A percentile compares a stretch with the other conserved stretches of the same genome.
Evolutionary conservation across 2,797 vertebrate genomes (phyloP).

Genomic region (Manis pentadactyla): DNA sequence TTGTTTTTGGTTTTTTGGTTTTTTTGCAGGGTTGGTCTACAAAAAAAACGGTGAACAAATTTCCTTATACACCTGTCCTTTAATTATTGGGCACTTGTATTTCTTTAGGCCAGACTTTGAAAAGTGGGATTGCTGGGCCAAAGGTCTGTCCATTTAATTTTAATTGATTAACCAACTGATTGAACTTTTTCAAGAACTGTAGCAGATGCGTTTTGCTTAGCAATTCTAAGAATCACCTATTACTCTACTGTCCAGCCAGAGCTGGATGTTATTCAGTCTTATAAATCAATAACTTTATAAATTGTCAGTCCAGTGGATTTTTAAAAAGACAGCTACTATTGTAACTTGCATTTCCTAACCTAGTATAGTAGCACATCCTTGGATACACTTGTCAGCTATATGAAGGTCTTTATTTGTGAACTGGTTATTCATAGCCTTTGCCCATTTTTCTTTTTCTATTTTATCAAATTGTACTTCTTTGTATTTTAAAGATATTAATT

Average conservation of each 20-base stretch:
- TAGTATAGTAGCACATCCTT: neutral
- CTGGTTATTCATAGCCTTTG: neutral
- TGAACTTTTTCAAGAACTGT: neutral
- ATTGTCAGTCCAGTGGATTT: neutral
- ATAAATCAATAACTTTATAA: neutral
- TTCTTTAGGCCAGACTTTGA: conserved; percentile 35
- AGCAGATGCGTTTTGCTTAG: neutral
- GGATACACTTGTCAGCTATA: neutral
- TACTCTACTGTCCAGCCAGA: neutral
- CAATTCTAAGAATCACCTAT: neutral
- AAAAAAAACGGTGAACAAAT: neutral
- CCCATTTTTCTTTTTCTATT: neutral
- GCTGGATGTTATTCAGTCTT: neutral
- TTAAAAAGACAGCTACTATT: neutral
- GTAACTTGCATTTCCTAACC: neutral
- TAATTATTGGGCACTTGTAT: neutral
- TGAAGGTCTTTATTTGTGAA: conserved; percentile 30
- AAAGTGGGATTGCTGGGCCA: conserved; percentile 36
- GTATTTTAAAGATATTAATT: conserved; percentile 29
- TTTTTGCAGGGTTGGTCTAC: neutral
- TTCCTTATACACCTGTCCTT: neutral
- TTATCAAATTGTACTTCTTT: neutral
- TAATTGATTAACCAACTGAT: neutral
- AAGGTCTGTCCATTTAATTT: neutral
- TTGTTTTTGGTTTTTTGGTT: neutral